These are phyloP conservation scores for Papilio polytes DNA, from an alignment of 1,140 invertebrate genomes.

Conservation along the genomic window DNA sequence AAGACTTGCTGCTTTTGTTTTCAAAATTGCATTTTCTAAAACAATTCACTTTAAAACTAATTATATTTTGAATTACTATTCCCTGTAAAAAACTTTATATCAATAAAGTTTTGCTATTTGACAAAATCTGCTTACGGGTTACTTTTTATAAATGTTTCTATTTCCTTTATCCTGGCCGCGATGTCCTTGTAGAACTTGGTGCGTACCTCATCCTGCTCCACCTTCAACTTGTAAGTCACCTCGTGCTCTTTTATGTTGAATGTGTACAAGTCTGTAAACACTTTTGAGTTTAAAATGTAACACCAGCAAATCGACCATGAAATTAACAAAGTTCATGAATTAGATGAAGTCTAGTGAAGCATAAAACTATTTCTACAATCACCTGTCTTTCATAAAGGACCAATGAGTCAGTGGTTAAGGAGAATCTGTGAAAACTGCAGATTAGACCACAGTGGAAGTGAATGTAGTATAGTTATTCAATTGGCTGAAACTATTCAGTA, in stretches of 20 bases:
- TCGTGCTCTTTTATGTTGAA: conserved; percentile 75
- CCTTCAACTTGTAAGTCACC: conserved; percentile 64
- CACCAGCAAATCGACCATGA: not conserved
- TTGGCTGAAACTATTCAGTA: not conserved
- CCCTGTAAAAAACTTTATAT: no score
- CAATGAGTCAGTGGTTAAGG: no score
- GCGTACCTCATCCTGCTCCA: conserved; percentile 67
- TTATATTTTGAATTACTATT: no score
- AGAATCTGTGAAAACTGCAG: no score
- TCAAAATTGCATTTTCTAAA: no score
- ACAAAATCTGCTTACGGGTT: conserved; percentile 64
- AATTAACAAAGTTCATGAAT: no score
- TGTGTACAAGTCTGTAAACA: conserved; percentile 70
- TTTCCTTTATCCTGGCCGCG: conserved; percentile 60
- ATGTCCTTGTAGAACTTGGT: conserved; percentile 72
- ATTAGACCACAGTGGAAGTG: no score
- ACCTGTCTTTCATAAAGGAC: not conserved
- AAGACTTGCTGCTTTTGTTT: no score
- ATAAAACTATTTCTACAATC: not conserved
- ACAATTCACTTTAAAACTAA: no score
- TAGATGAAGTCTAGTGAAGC: no score
- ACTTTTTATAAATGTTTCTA: conserved; percentile 69
- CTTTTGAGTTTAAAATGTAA: not conserved
- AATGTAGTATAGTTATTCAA: not conserved
- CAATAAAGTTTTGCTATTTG: no score